A percentile compares a stretch with the other conserved stretches of the same genome.
Evolutionary conservation across 2,113 vertebrate genomes (phyloP).

Genomic region (Pseudopipra pipra): DNA sequence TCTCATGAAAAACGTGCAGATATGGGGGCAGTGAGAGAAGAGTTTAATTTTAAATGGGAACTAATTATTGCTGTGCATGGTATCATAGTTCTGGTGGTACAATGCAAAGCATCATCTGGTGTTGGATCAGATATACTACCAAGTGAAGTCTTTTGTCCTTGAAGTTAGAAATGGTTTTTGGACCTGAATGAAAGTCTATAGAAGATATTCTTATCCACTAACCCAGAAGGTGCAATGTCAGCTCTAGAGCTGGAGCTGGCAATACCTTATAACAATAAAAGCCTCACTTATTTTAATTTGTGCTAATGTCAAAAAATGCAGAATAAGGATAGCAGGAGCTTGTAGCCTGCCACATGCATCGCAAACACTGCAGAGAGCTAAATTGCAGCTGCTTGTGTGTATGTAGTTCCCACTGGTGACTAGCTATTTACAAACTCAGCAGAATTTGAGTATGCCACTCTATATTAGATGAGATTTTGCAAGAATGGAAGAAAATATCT

Average conservation of each 20-base stretch:
- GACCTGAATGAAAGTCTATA: background rate
- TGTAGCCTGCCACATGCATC: background rate
- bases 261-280: background rate
- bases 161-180: background rate
- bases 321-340: background rate
- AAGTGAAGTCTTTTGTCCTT: background rate
- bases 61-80: background rate
- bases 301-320: background rate
- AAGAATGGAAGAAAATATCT: background rate
- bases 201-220: background rate
- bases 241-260: background rate
- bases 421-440: background rate
- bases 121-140: background rate
- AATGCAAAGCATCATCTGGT: background rate
- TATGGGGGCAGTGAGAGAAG: background rate
- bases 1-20: background rate
- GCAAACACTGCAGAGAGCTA: background rate
- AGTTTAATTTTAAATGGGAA: background rate
- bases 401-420: background rate
- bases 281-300: background rate
- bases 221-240: background rate
- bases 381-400: background rate
- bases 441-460: background rate
- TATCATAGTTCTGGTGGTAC: background rate
- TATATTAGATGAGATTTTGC: background rate